These are phyloP conservation scores for Telenomus remus DNA, from an alignment of 1,140 invertebrate genomes.

Conservation along the genomic window DNA sequence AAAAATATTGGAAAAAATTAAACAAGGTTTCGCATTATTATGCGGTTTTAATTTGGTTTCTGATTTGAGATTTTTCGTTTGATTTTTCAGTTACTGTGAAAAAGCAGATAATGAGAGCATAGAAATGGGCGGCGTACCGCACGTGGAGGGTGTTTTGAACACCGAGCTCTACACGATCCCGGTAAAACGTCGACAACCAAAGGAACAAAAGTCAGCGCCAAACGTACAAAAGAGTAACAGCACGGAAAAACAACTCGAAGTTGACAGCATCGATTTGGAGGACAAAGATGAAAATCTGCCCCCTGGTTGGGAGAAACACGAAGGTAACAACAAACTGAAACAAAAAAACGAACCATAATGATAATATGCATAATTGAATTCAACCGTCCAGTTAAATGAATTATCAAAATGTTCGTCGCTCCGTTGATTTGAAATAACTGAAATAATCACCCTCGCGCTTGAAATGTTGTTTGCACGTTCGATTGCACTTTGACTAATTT, in stretches of 20 bases:
- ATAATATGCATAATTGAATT: too few species aligned
- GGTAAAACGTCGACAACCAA: slow-evolving; percentile 79
- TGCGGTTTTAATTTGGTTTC: background rate
- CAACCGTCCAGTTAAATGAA: too few species aligned
- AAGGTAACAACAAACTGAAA: slow-evolving; percentile 80
- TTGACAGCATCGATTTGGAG: slow-evolving; percentile 73
- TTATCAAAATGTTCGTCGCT: too few species aligned
- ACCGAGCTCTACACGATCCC: slow-evolving; percentile 86
- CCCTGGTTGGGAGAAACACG: slow-evolving; percentile 94
- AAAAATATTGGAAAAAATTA: background rate
- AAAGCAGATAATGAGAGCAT: slow-evolving; percentile 77
- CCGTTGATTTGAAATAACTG: too few species aligned
- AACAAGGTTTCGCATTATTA: background rate
- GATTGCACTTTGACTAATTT: too few species aligned
- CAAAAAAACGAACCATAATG: too few species aligned
- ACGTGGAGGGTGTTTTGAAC: slow-evolving; percentile 82
- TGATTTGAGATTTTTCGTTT: slow-evolving; percentile 62
- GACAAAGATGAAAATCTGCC: slow-evolving; percentile 80
- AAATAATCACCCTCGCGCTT: too few species aligned
- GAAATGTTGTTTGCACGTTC: too few species aligned
- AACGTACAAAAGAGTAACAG: slow-evolving; percentile 69
- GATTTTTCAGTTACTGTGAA: slow-evolving; percentile 75
- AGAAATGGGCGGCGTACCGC: slow-evolving; percentile 78
- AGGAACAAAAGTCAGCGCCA: slow-evolving; percentile 68
- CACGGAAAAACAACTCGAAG: slow-evolving; percentile 71